phyloP scores from a whole-genome alignment of 2,888 invertebrate genomes.

The Limnephilus rhombicus region DNA sequence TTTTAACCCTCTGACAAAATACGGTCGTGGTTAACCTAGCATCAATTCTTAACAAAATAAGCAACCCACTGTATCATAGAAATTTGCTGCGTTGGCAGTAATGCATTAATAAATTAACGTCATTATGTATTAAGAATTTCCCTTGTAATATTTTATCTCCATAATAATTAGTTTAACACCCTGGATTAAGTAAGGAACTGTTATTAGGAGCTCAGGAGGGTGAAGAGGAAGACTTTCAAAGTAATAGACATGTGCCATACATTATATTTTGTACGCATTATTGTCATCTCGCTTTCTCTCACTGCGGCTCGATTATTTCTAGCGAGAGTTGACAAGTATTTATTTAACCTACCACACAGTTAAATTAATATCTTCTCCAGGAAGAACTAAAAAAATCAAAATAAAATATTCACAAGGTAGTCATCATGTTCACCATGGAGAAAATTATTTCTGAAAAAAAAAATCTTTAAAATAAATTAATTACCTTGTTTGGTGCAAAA shows the following conservation, averaged over 20 bases:
- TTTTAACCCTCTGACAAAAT: no score
- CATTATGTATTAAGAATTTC: slow-evolving; percentile 11
- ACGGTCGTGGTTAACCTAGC: neutral
- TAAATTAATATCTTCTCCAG: neutral
- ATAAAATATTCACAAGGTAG: neutral
- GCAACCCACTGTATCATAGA: neutral
- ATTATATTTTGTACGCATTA: neutral
- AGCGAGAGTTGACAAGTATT: slow-evolving; percentile 15
- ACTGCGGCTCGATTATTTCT: neutral
- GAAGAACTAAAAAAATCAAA: neutral
- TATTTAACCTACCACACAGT: neutral
- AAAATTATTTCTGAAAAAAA: no score
- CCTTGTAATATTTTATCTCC: slow-evolving; percentile 35
- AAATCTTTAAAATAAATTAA: no score
- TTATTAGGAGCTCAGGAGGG: slow-evolving; percentile 20
- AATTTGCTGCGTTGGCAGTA: neutral
- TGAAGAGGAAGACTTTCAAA: slow-evolving; percentile 15
- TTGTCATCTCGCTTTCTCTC: slow-evolving; percentile 10
- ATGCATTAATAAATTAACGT: neutral
- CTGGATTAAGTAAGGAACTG: slow-evolving; percentile 37
- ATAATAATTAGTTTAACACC: slow-evolving; percentile 45
- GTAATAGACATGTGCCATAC: slow-evolving; percentile 35
- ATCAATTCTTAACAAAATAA: neutral
- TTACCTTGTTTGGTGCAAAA: no score
- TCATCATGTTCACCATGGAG: no score